Evolutionary conservation across 2,888 invertebrate species (phyloP).

Genomic region (Habroteleia sp.): DNA sequence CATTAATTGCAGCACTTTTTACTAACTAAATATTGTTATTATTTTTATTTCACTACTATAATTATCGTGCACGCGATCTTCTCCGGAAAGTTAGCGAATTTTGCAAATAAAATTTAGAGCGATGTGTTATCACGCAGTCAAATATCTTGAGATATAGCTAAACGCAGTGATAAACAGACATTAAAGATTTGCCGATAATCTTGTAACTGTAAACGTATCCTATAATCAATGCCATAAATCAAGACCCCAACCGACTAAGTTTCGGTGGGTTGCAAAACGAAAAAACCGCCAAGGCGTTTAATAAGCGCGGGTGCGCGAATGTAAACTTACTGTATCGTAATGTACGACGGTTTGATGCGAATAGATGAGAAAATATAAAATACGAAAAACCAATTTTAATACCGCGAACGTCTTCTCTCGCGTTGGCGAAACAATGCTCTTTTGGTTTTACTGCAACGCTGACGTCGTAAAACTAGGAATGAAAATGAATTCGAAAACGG

Average conservation of each 20-base stretch:
- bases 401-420: not conserved
- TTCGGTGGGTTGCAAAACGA: not conserved
- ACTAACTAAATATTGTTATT: too few relatives aligned
- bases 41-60: too few relatives aligned
- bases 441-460: conserved; percentile 7
- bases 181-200: conserved; percentile 30
- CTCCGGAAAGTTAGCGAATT: too few relatives aligned
- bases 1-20: too few relatives aligned
- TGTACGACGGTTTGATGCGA: conserved; percentile 25
- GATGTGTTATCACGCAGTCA: too few relatives aligned
- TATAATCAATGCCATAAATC: conserved; percentile 21
- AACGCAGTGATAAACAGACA: conserved; percentile 27
- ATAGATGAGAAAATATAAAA: conserved; percentile 17
- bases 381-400: conserved; percentile 27
- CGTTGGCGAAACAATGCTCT: conserved; percentile 19
- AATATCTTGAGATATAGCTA: too few relatives aligned
- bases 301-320: too few relatives aligned
- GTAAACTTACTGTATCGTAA: conserved; percentile 16
- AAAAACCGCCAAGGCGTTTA: conserved; percentile 17
- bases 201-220: conserved; percentile 11
- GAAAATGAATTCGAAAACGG: conserved; percentile 39
- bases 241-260: too few relatives aligned
- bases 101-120: too few relatives aligned
- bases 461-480: conserved; percentile 27
- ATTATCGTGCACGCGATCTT: too few relatives aligned